Conservation (phyloP, 2,113 vertebrate genomes). For the Phrynocephalus versicolor region DNA sequence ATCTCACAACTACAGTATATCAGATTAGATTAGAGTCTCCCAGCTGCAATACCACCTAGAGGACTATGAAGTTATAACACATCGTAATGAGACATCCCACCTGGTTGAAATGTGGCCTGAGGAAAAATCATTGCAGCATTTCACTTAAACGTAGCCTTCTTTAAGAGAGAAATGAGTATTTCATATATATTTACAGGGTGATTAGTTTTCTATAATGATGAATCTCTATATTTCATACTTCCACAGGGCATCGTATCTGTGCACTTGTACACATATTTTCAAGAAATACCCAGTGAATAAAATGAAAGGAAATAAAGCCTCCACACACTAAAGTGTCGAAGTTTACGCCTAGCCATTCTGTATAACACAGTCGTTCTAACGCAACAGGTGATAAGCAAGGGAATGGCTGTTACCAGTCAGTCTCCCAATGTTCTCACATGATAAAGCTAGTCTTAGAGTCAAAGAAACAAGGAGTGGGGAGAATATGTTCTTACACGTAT, state of each 20-base stretch:
- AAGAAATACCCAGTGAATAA: conserved; percentile 47
- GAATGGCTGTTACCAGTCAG: not conserved
- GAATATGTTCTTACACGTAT: not conserved
- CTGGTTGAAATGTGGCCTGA: conserved; percentile 71
- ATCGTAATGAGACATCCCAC: conserved; percentile 74
- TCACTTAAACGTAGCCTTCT: conserved; percentile 63
- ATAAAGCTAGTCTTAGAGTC: not conserved
- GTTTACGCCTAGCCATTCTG: not conserved
- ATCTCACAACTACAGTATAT: conserved; percentile 72
- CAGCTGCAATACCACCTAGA: conserved; percentile 62
- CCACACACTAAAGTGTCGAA: not conserved
- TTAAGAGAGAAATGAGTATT: conserved; percentile 64
- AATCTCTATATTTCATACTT: conserved; percentile 62
- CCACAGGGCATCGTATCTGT: conserved; percentile 53
- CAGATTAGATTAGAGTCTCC: conserved; percentile 69
- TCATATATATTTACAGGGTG: conserved; percentile 66
- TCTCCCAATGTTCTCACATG: not conserved
- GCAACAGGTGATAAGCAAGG: not conserved
- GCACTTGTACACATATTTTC: conserved; percentile 35
- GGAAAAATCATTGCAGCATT: conserved; percentile 73
- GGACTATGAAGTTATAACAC: conserved; percentile 72
- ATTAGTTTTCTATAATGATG: conserved; percentile 67
- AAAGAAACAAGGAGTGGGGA: not conserved
- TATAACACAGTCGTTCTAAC: conserved; percentile 5
- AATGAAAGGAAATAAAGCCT: conserved; percentile 28